Evolutionary conservation across 2,797 vertebrate species (phyloP).

Genomic region (Aythya fuligula): DNA sequence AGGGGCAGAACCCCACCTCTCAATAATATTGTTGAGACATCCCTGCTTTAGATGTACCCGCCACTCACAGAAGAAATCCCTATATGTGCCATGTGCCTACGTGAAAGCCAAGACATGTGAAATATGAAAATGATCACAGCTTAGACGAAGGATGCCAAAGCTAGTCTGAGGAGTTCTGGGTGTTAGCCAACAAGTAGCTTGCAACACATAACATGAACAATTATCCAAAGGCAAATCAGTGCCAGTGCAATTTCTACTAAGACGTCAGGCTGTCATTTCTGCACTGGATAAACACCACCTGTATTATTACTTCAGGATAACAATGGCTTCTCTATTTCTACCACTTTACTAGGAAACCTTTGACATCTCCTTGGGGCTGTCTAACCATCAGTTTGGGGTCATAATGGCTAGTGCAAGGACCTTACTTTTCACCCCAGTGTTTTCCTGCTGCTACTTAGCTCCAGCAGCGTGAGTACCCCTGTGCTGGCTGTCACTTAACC

Average conservation of each 20-base stretch:
- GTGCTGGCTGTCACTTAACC: neutral
- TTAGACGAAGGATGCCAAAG: slow-evolving; percentile 15
- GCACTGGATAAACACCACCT: slow-evolving; percentile 9
- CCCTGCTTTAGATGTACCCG: neutral
- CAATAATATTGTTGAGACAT: neutral
- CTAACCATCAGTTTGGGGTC: neutral
- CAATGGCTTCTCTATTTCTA: neutral
- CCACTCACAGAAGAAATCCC: neutral
- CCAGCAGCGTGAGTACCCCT: neutral
- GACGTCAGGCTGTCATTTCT: slow-evolving; percentile 17
- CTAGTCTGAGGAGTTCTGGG: slow-evolving; percentile 31
- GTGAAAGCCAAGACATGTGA: slow-evolving; percentile 15
- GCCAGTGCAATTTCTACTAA: neutral
- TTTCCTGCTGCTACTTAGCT: neutral
- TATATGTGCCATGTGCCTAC: neutral
- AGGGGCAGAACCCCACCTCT: neutral
- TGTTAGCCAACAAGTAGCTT: slow-evolving; percentile 21
- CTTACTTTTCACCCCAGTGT: neutral
- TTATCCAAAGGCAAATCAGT: slow-evolving; percentile 46
- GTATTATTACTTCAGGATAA: neutral
- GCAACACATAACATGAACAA: slow-evolving; percentile 29
- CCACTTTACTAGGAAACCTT: neutral
- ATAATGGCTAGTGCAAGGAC: neutral
- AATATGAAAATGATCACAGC: slow-evolving; percentile 65
- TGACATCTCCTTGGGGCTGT: neutral